phyloP scores from a whole-genome alignment of 2,888 invertebrate genomes.

The Eristalinus sepulchralis region DNA sequence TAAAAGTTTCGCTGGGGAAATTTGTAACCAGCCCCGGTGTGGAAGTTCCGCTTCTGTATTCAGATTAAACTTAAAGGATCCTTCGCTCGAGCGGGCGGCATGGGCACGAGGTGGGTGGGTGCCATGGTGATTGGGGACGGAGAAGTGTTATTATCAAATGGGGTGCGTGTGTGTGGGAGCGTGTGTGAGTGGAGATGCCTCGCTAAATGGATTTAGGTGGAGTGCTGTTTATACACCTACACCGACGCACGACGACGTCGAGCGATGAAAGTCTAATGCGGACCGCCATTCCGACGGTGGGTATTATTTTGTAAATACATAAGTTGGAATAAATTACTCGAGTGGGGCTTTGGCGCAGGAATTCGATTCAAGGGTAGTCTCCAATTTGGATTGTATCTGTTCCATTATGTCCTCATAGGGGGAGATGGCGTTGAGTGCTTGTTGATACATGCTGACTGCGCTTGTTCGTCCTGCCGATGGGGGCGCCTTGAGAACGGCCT shows the following conservation, averaged over 20 bases:
- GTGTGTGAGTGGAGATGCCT: not conserved
- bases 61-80: slow-evolving; percentile 62
- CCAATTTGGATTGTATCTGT: slow-evolving; percentile 64
- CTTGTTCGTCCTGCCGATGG: not conserved
- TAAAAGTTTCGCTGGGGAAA: slow-evolving; percentile 57
- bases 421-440: not conserved
- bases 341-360: slow-evolving; percentile 46
- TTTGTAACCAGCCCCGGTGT: slow-evolving; percentile 43
- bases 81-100: slow-evolving; percentile 28
- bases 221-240: not conserved
- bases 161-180: slow-evolving; percentile 10
- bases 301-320: slow-evolving; percentile 59
- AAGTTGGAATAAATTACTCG: slow-evolving; percentile 69
- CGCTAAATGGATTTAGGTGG: slow-evolving; percentile 40
- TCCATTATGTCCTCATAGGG: slow-evolving; percentile 31
- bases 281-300: slow-evolving; percentile 37
- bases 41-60: slow-evolving; percentile 56
- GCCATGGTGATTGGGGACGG: slow-evolving; percentile 62
- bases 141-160: slow-evolving; percentile 57
- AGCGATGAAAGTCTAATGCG: slow-evolving; percentile 61
- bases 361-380: slow-evolving; percentile 46
- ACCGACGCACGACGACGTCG: not conserved
- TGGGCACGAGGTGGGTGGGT: not conserved
- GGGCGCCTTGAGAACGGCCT: too few species aligned
- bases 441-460: not conserved